Conservation (phyloP, 2,888 invertebrate species). For the Sesamia inferens region DNA sequence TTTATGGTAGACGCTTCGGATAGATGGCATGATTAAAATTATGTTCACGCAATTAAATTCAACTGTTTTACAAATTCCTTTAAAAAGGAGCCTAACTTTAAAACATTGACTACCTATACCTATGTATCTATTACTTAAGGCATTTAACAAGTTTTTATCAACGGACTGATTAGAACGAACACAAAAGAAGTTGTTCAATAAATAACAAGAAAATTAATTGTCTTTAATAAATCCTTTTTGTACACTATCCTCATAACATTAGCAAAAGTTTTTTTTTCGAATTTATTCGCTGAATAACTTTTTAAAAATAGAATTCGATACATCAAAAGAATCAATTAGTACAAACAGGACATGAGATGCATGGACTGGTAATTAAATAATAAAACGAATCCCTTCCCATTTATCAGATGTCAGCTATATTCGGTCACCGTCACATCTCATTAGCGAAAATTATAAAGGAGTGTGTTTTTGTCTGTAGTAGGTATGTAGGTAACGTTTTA, state of each 20-base stretch:
- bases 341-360: slow-evolving; percentile 54
- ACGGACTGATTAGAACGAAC: slow-evolving; percentile 12
- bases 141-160: slow-evolving; percentile 24
- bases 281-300: slow-evolving; percentile 35
- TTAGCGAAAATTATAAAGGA: slow-evolving; percentile 68
- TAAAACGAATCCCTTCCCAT: slow-evolving; percentile 66
- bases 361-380: slow-evolving; percentile 70
- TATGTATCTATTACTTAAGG: not conserved
- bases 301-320: slow-evolving; percentile 57
- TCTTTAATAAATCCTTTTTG: slow-evolving; percentile 48
- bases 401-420: slow-evolving; percentile 73
- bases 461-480: slow-evolving; percentile 48
- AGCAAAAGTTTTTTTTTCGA: not conserved
- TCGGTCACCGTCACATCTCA: slow-evolving; percentile 78
- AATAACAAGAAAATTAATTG: slow-evolving; percentile 40
- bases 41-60: not conserved
- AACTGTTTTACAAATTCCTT: not conserved
- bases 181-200: slow-evolving; percentile 38
- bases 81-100: not conserved
- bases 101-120: not conserved
- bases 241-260: slow-evolving; percentile 24
- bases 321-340: slow-evolving; percentile 68
- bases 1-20: not conserved
- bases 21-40: not conserved
- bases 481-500: slow-evolving; percentile 4